phyloP scores from a whole-genome alignment of 2,797 vertebrate genomes.

The Siniperca undulata region DNA sequence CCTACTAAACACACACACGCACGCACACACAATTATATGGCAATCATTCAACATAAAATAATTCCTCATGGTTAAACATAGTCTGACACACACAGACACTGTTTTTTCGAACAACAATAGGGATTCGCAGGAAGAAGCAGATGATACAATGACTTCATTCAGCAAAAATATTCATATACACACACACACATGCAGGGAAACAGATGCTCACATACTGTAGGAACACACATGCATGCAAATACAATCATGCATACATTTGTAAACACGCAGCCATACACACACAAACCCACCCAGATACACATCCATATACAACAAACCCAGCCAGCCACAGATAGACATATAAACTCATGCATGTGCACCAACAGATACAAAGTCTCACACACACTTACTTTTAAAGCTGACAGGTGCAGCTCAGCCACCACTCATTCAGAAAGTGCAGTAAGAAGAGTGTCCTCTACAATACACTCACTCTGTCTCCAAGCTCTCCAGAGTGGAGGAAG shows the following conservation, averaged over 20 bases:
- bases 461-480: slow-evolving; percentile 48
- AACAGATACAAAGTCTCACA: slow-evolving; percentile 19
- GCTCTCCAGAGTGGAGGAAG: slow-evolving; percentile 50
- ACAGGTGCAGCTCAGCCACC: slow-evolving; percentile 62
- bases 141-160: slow-evolving; percentile 36
- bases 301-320: slow-evolving; percentile 7
- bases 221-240: not conserved
- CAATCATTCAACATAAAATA: slow-evolving; percentile 36
- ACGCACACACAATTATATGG: slow-evolving; percentile 9
- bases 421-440: slow-evolving; percentile 49
- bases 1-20: slow-evolving; percentile 16
- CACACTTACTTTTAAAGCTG: slow-evolving; percentile 31
- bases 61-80: slow-evolving; percentile 12
- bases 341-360: slow-evolving; percentile 1
- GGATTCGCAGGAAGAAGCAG: slow-evolving; percentile 40
- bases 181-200: not conserved
- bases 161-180: slow-evolving; percentile 23
- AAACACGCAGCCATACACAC: not conserved
- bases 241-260: slow-evolving; percentile 2
- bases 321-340: not conserved
- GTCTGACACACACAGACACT: slow-evolving; percentile 6
- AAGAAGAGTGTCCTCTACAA: slow-evolving; percentile 58
- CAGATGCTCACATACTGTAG: slow-evolving; percentile 10
- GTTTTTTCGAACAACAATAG: slow-evolving; percentile 30
- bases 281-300: slow-evolving; percentile 3